Evolutionary conservation across 53 echinoderm and acorn worm genomes (phyloP), one percentile per base, ranked within the genome.

Genomic region (Crossaster papposus): DNA sequence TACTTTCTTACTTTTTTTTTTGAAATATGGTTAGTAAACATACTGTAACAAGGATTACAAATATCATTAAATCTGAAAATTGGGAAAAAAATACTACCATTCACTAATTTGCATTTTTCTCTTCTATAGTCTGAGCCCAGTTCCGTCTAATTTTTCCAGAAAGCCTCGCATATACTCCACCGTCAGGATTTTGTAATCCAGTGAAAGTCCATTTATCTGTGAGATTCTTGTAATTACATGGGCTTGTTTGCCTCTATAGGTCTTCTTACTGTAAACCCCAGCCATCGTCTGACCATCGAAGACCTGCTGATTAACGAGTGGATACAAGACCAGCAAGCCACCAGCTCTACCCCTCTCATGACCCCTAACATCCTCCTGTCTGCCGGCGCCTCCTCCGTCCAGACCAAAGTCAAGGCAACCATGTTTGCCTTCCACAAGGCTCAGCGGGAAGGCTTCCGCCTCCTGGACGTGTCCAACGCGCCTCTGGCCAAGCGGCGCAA

Each of bases 401-500:
- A 94, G 88, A 93, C 92, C 73, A 86, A 90, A 52, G 94, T 99
- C 78, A 99, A 99, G 81, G 99, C 94, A 29, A 99, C 96, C 71
- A 89, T 99, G 93, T 93, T 90, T 84, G 99, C 99, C 88, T 99
- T 98, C 91, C 99, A 99, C 85, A 90, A 89, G 38, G 96, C 94
- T 24, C 94, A 94, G 30, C 54, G 96, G 22, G 94, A 96, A 83
- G 96, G 99, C 36, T 99, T 99, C 94, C 93, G 90, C 22, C 84
- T 99, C 15, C 93, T 96, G 81, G 99, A 99, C 64, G 99, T 99
- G 30, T 96, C 96, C 53, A 93, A 99, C 63, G 99, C 99, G 18
- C 99, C 99, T 4, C 90, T 99, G 3, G 99, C 99, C n/a, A 99
- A 99, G 88, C 88, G 99, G 70, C 90, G 99, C 4, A 99, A 99